Evolutionary conservation across 2,888 invertebrate genomes (phyloP).

Genomic region (Apomyelois bistriatella): DNA sequence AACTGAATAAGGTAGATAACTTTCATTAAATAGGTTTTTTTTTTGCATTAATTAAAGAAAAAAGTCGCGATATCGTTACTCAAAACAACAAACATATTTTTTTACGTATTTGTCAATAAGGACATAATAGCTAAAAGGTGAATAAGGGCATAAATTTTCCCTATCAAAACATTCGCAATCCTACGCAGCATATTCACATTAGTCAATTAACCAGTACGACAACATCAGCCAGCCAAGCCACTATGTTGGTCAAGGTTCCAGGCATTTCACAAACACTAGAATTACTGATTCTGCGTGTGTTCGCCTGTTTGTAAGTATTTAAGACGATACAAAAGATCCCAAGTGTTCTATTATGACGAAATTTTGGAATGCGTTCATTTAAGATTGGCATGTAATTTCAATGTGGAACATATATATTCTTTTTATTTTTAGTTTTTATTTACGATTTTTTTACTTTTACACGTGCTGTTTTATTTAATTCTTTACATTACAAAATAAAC

Average conservation of each 20-base stretch:
- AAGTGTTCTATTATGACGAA: conserved; percentile 24
- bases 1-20: no score
- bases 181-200: conserved; percentile 11
- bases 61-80: no score
- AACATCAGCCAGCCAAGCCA: conserved; percentile 25
- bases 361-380: conserved; percentile 25
- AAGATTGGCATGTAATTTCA: conserved; percentile 15
- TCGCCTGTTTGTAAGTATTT: conserved; percentile 24
- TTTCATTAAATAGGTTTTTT: no score
- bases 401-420: neutral
- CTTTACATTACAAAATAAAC: no score
- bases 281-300: conserved; percentile 59
- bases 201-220: conserved; percentile 13
- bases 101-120: no score
- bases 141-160: neutral
- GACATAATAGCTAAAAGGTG: no score
- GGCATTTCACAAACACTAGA: conserved; percentile 57
- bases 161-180: conserved; percentile 12
- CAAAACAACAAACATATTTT: no score
- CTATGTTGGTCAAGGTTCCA: conserved; percentile 63
- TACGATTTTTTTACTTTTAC: neutral
- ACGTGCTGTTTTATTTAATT: neutral
- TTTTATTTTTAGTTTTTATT: neutral
- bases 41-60: no score
- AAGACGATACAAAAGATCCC: neutral